These are phyloP conservation scores for Drosophila truncata DNA, from an alignment of 1,140 invertebrate genomes.

Conservation along the genomic window DNA sequence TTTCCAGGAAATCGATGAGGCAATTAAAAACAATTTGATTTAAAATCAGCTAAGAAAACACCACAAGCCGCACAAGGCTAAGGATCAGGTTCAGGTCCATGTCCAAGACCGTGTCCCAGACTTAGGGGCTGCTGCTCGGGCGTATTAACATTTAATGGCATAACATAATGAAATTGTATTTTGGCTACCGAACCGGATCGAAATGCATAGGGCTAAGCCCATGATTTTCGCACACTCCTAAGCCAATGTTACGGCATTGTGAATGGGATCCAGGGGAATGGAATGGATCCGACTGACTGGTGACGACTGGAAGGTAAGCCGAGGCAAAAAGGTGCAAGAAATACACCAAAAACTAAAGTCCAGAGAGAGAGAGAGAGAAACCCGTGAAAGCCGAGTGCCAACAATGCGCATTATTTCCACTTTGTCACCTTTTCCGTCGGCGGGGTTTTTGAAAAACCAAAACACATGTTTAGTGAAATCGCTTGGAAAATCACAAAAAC, in stretches of 20 bases:
- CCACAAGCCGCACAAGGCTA: slow-evolving; percentile 24
- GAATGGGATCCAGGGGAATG: slow-evolving; percentile 30
- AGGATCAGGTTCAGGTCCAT: slow-evolving; percentile 14
- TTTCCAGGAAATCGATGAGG: slow-evolving; percentile 64
- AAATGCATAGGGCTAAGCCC: slow-evolving; percentile 53
- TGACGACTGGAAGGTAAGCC: slow-evolving; percentile 52
- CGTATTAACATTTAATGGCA: slow-evolving; percentile 78
- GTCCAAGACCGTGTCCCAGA: background rate
- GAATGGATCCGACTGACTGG: slow-evolving; percentile 25
- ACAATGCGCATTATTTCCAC: slow-evolving; percentile 84
- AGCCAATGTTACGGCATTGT: slow-evolving; percentile 84
- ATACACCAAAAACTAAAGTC: slow-evolving; percentile 9
- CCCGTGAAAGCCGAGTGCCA: slow-evolving; percentile 36
- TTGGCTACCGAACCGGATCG: slow-evolving; percentile 53
- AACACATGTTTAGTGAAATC: slow-evolving; percentile 82
- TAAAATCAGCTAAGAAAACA: slow-evolving; percentile 79
- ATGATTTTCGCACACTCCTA: slow-evolving; percentile 76
- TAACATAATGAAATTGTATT: slow-evolving; percentile 79
- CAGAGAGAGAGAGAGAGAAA: background rate
- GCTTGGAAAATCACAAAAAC: slow-evolving; percentile 77
- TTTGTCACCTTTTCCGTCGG: slow-evolving; percentile 76
- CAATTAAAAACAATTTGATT: slow-evolving; percentile 83
- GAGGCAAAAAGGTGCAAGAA: slow-evolving; percentile 61
- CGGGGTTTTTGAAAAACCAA: slow-evolving; percentile 80
- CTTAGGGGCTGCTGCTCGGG: background rate